Base-by-base conservation (phyloP, 2,888 invertebrate species). In the Drosophila rubida region DNA sequence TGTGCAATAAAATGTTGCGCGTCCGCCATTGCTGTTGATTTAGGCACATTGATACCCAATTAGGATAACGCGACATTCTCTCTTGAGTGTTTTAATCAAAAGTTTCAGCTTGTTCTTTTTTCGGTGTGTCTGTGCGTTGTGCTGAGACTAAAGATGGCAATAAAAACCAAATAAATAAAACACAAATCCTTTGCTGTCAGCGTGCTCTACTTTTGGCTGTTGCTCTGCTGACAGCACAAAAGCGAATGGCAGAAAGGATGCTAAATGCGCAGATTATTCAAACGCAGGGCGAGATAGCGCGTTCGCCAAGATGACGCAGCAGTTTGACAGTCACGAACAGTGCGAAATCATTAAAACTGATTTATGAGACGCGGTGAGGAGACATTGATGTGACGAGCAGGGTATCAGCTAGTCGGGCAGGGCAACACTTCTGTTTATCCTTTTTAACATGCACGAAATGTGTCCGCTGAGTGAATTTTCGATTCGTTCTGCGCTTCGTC, bases 31-130 rank as follows among this genome's bases (percentile, higher is more conserved):
- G 54, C 44, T 53, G 81, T 77, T 81, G 87, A 87, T 70, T 85
- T 82, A 75, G 75, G 65, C 87, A 74, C 86, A 86, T 86, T 84
- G 84, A 87, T 86, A 84, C 83, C 86, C 84, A 87, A 84, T 84
- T 84, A 84, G 88, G 84, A 86, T 87, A 78, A 76, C 76, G 78
- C 77, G 82, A 75, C 70, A 73, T 75, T 85, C 75, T 79, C 69
- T 53, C 49, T 62, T 44, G 81, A 78, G 81, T 80, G 75, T 77
- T 84, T 83, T 84, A 84, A 83, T 83, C 87, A 84, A 87, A 82
- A 81, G 48, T 76, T 80, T 78, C 68, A 37, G 13, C 27, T 25
- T 14, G 51, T 50, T 30, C 30, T 25, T 13, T 39, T 51, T 35
- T 63, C n/a, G n/a, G 22, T 69, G 27, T 44, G 13, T n/a, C 46